Evolutionary conservation across 1,140 invertebrate genomes (phyloP), one percentile per base, ranked within the genome.

Genomic region (Bombyx mandarina): DNA sequence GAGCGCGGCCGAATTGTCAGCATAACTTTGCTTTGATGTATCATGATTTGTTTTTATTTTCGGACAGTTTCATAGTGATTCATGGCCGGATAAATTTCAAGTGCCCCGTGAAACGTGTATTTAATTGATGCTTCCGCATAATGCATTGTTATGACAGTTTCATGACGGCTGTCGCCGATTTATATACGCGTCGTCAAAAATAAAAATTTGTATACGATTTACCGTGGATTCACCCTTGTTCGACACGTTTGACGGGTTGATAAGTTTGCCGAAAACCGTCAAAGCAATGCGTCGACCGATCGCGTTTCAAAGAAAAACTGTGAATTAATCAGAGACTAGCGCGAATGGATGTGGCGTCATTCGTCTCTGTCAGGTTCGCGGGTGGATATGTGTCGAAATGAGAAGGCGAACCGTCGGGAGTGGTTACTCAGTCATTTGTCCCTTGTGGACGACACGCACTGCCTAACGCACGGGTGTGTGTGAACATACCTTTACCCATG

Each of bases 11-110:
- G 81, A 77, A 86, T 86, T 79, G 82, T 86, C 82, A 86, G 82
- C 82, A 84, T 86, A 84, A 82, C 79, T 84, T 59, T 69, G 75
- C 82, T 84, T 84, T 86, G 79, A 86, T 83, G 81, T 84, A 73
- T 72, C 70, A 73, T 81, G 77, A 83, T 84, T 84, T 84, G 79
- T 84, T 86, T 81, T 86, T 84, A 81, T 84, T 86, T 86, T 75
- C 66, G 72, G 75, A 65, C 77, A 70, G 68, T 82, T 79, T 66
- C 67, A 71, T 58, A 45, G 75, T 86, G 80, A 86, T 86, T 84
- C 79, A 84, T 84, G 73, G 75, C 56, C 60, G 74, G 78, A 78
- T 80, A 79, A 77, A 82, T 81, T 79, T 77, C 71, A 73, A 76
- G 67, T 73, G 70, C 69, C 65, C 73, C 62, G 70, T 71, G 73